A percentile compares a stretch with the other conserved stretches of the same genome.
Evolutionary conservation across 2,888 invertebrate species (phyloP).

Genomic region (Amiota mariae): DNA sequence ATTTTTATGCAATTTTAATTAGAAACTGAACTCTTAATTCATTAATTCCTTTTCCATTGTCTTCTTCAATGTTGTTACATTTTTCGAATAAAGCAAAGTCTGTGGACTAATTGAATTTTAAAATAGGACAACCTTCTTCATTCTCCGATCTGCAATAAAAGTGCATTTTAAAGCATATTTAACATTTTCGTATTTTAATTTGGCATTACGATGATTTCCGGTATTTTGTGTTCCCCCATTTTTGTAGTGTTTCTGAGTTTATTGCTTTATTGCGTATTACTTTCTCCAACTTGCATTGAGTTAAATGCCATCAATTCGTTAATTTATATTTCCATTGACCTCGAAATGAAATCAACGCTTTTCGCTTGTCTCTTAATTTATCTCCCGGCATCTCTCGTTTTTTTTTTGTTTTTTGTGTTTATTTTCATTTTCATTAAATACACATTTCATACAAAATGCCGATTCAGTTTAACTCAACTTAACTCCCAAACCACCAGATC

Average conservation of each 20-base stretch:
- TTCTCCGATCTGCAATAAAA: slow-evolving; percentile 4
- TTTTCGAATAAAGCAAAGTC: neutral
- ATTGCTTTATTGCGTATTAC: too few relatives aligned
- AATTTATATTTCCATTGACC: slow-evolving; percentile 23
- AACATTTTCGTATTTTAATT: slow-evolving; percentile 16
- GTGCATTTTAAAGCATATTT: slow-evolving; percentile 4
- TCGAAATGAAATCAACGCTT: slow-evolving; percentile 16
- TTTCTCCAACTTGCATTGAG: neutral
- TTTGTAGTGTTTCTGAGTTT: neutral
- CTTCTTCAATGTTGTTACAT: too few relatives aligned
- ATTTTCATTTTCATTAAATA: neutral
- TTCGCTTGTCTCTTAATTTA: neutral
- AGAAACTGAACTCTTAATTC: too few relatives aligned
- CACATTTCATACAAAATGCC: too few relatives aligned
- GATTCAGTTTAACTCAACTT: too few relatives aligned
- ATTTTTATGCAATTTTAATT: too few relatives aligned
- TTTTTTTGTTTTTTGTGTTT: neutral
- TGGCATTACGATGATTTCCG: slow-evolving; percentile 2
- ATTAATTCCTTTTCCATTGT: too few relatives aligned
- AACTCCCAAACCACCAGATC: too few relatives aligned
- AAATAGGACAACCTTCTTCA: neutral
- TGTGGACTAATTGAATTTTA: slow-evolving; percentile 7
- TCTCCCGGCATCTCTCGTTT: neutral
- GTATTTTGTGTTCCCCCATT: neutral
- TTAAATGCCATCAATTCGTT: slow-evolving; percentile 11